A percentile compares a stretch with the other conserved stretches of the same genome.
These are phyloP conservation scores for Holothuria glaberrima DNA, from an alignment of 35 echinoderm and acorn worm species.

Conservation along the genomic window DNA sequence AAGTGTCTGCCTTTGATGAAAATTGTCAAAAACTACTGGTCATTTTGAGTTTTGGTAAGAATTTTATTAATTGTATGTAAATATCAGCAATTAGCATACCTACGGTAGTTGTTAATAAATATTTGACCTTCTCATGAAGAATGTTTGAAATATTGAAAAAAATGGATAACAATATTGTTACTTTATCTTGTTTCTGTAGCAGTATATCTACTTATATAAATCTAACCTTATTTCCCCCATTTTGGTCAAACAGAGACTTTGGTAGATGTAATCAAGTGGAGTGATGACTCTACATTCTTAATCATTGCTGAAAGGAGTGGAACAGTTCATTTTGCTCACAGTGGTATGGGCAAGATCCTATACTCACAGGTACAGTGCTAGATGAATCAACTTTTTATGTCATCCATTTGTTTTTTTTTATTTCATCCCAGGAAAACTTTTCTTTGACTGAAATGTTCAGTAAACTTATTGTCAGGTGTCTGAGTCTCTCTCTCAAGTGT, in stretches of 20 bases:
- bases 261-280: constrained; percentile 79
- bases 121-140: no score
- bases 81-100: no score
- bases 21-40: constrained; percentile 60
- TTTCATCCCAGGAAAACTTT: no score
- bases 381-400: no score
- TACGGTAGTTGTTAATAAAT: no score
- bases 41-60: constrained; percentile 66
- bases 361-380: constrained; percentile 74
- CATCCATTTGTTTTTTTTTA: no score
- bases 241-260: constrained; percentile 69
- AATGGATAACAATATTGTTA: no score
- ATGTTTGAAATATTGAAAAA: no score
- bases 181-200: no score
- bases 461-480: no score
- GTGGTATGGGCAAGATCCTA: constrained; percentile 56
- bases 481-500: no score
- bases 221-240: background rate
- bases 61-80: background rate
- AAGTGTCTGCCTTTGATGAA: constrained; percentile 84
- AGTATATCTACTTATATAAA: background rate
- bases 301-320: constrained; percentile 87
- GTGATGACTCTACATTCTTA: constrained; percentile 69
- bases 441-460: no score
- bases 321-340: constrained; percentile 76